Base-by-base conservation (phyloP, 2,888 invertebrate species). In the Chrysolina americana region DNA sequence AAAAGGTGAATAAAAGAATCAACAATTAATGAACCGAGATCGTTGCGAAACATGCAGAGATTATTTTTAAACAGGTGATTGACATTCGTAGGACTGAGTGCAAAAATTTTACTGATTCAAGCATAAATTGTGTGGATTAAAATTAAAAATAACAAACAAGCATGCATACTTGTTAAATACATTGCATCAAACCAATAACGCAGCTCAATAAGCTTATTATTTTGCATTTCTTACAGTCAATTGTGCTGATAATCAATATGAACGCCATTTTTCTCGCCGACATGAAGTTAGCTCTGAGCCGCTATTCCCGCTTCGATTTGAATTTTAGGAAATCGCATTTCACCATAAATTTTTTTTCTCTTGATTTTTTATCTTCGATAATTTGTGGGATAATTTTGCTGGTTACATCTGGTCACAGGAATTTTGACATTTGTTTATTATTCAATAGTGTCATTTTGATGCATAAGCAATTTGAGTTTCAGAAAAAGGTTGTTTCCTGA, bases 141-240 rank as follows among this genome's bases (percentile, higher is more conserved):
- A 73, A 64, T 75, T 73, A 75, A 73, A 70, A 66, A 65, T 68
- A 65, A 76, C 74, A 75, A 71, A 70, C 41, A 75, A 74, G 80
- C 83, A 83, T 83, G 83, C 82, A 83, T 78, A 77, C 73, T 75
- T 76, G 77, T 80, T 77, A 78, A 76, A 78, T 65, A 78, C 77
- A 77, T 77, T 71, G 76, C 76, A 79, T 79, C 71, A 75, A 75
- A 81, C 78, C 80, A 82, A 81, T 78, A 81, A 76, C 76, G 76
- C 78, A 75, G 78, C 78, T 81, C 77, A 77, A 78, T 77, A 81
- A 78, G 80, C 80, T 78, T 79, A 81, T 80, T 80, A 82, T 80
- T 80, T 77, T 79, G 79, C 80, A 82, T 86, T 86, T 87, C 87
- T 87, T 87, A 87, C 87, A 84, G 85, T 84, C 85, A 82, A 81